These are phyloP conservation scores for Eptatretus burgeri DNA, from an alignment of 2,113 vertebrate genomes.

Conservation along the genomic window DNA sequence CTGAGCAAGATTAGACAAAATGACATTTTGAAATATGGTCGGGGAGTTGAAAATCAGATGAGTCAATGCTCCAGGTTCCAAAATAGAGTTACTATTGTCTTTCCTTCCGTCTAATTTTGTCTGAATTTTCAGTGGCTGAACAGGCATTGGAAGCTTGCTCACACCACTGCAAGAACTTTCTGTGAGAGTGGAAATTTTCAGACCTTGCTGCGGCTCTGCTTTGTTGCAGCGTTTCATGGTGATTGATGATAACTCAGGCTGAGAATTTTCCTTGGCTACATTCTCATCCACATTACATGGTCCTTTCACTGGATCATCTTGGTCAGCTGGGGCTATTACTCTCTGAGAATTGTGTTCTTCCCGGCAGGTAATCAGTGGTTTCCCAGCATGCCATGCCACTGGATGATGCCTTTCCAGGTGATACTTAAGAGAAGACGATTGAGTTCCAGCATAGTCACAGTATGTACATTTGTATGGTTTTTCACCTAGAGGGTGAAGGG, in stretches of 20 bases:
- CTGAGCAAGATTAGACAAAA: background rate
- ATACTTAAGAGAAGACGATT: constrained; percentile 89
- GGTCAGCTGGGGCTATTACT: constrained; percentile 13
- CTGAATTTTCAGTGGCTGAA: too few relatives aligned
- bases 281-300: too few relatives aligned
- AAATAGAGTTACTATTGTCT: too few relatives aligned
- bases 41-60: constrained; percentile 5
- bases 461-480: constrained; percentile 96
- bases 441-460: constrained; percentile 90
- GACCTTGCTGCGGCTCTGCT: too few relatives aligned
- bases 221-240: too few relatives aligned
- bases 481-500: constrained; percentile 30
- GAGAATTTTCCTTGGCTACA: too few relatives aligned
- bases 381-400: constrained; percentile 48
- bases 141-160: too few relatives aligned
- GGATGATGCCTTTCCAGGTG: constrained; percentile 71
- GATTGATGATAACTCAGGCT: too few relatives aligned
- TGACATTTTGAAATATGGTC: background rate
- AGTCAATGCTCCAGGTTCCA: background rate
- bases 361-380: constrained; percentile 34
- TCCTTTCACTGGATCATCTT: too few relatives aligned
- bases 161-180: too few relatives aligned
- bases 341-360: constrained; percentile 29
- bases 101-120: too few relatives aligned
- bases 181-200: too few relatives aligned